Evolutionary conservation across 2,888 invertebrate genomes (phyloP), one percentile per base, ranked within the genome.

Genomic region (Eupeodes luniger): DNA sequence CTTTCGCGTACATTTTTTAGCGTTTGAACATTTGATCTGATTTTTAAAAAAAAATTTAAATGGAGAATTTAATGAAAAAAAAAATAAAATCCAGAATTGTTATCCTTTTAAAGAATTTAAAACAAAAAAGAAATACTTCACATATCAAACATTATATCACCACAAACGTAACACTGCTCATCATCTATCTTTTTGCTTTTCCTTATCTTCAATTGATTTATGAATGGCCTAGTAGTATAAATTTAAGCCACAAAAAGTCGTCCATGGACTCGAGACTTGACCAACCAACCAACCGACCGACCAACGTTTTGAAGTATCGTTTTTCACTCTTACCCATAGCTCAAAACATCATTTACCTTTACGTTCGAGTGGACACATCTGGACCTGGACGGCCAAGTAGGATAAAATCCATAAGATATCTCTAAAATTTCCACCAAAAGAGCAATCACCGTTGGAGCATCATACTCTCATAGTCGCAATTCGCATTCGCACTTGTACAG

Each of bases 121-220:
- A 19, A 19, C 16, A 3, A 62, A 16, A 44, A 2, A 64, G 16
- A 62, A 49, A 61, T 44, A 57, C 40, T 79, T 62, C 70, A 49
- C 70, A 51, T 81, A 81, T 67, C 77, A 81, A 72, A 77, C 81
- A 77, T 74, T 72, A 81, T 81, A 66, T 36, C 69, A 10, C 82
- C 67, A 82, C 75, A 78, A 36, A 9, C 9, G 27, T 19, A 47
- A 49, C 82, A 62, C 85, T 27, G 9, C 40, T 40, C 40, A 9
- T 40, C 40, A 86, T 86, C 53, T 82, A 82, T 82, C 74, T 80
- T 61, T n/a, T 34, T 19, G 9, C 2, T 64, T 19, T 85, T 81
- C 81, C 85, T 88, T 88, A 88, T 85, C 88, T 85, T 70, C 62
- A 69, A 81, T 81, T 88, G 88, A 88, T 88, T 88, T 88, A 88